Evolutionary conservation across 2,797 vertebrate genomes (phyloP).

Genomic region (Sarcophilus harrisii): DNA sequence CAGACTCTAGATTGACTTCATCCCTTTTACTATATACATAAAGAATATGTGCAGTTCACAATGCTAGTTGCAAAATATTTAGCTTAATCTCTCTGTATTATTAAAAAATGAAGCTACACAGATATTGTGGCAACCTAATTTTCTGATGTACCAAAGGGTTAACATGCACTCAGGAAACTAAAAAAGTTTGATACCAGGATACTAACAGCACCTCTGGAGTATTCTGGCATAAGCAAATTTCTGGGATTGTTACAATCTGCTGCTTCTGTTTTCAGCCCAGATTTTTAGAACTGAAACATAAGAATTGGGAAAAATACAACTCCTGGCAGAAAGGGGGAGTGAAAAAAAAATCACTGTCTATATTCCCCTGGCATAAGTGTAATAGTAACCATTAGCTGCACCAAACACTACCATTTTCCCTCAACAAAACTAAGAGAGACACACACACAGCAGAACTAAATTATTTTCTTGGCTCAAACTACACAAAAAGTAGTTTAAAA

Average conservation of each 20-base stretch:
- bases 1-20: conserved; percentile 44
- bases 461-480: conserved; percentile 64
- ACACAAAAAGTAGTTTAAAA: conserved; percentile 67
- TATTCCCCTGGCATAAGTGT: conserved; percentile 68
- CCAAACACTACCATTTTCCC: conserved; percentile 34
- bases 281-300: conserved; percentile 74
- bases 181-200: conserved; percentile 52
- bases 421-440: conserved; percentile 63
- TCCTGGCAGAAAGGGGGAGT: conserved; percentile 53
- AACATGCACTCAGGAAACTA: conserved; percentile 58
- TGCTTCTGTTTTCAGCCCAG: conserved; percentile 66
- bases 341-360: conserved; percentile 66
- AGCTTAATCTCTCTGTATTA: conserved; percentile 55
- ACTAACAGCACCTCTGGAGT: conserved; percentile 67
- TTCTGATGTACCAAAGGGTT: conserved; percentile 64
- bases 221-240: conserved; percentile 70
- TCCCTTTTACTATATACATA: conserved; percentile 8
- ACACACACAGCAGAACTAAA: conserved; percentile 59
- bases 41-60: conserved; percentile 68
- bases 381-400: conserved; percentile 70
- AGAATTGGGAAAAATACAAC: conserved; percentile 72
- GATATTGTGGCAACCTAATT: conserved; percentile 58
- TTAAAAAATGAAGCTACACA: conserved; percentile 46
- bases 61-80: conserved; percentile 72
- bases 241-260: conserved; percentile 70